A percentile compares a stretch with the other conserved stretches of the same genome.
These are phyloP conservation scores for Lagopus muta DNA, from an alignment of 2,113 vertebrate genomes.

Conservation along the genomic window DNA sequence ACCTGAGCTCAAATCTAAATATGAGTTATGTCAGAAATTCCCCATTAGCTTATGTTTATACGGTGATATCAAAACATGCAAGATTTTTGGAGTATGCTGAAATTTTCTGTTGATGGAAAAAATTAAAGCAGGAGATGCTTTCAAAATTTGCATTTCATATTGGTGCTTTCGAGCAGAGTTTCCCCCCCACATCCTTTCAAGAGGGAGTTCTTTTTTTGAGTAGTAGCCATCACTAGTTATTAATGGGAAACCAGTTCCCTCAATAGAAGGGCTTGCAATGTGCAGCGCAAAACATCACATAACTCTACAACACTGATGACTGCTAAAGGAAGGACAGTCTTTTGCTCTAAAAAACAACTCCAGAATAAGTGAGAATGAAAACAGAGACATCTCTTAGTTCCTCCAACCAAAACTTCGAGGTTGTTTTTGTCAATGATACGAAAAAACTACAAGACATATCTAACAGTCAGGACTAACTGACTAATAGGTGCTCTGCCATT, in stretches of 20 bases:
- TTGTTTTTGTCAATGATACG: not conserved
- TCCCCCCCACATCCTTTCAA: not conserved
- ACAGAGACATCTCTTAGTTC: not conserved
- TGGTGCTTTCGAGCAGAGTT: not conserved
- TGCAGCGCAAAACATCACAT: not conserved
- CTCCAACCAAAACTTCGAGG: not conserved
- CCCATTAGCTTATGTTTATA: slow-evolving; percentile 38
- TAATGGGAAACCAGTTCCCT: not conserved
- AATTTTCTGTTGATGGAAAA: slow-evolving; percentile 14
- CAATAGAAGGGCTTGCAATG: not conserved
- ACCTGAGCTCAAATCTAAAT: slow-evolving; percentile 47
- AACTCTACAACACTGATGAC: not conserved
- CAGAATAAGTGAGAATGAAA: not conserved
- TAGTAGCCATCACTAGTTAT: not conserved
- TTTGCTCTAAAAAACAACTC: not conserved
- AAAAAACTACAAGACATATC: not conserved
- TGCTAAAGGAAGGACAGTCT: not conserved
- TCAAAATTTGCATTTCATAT: slow-evolving; percentile 5
- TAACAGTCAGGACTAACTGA: not conserved
- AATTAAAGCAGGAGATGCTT: not conserved
- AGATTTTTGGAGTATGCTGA: not conserved
- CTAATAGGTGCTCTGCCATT: not conserved
- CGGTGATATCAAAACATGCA: not conserved
- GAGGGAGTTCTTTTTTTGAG: not conserved
- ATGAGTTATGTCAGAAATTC: slow-evolving; percentile 50